Percentiles rank a stretch among this genome's conserved stretches.
These are phyloP conservation scores for Caenorhabditis sp. DNA, from an alignment of 2,888 invertebrate species.

Conservation along the genomic window DNA sequence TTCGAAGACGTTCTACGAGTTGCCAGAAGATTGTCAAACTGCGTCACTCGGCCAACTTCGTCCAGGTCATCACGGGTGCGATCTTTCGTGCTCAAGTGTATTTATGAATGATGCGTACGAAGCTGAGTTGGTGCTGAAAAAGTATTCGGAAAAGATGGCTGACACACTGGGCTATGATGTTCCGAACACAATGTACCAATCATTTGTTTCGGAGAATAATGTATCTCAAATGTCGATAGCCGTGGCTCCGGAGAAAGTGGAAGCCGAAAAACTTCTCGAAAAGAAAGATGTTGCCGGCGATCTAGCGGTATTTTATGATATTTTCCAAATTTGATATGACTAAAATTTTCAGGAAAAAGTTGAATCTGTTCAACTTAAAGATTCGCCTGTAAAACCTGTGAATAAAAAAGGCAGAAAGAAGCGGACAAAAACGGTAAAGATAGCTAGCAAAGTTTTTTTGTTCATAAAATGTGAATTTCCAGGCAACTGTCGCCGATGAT, in stretches of 20 bases:
- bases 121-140: conserved; percentile 8
- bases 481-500: neutral
- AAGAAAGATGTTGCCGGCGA: too few species aligned
- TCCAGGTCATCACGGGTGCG: conserved; percentile 17
- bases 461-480: neutral
- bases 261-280: too few species aligned
- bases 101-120: conserved; percentile 13
- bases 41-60: conserved; percentile 15
- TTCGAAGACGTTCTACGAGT: conserved; percentile 1
- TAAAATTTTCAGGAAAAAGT: neutral
- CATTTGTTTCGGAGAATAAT: conserved; percentile 1
- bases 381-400: too few species aligned
- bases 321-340: too few species aligned
- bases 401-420: neutral
- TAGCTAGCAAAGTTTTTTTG: too few species aligned
- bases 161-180: conserved; percentile 6
- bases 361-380: neutral
- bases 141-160: conserved; percentile 10
- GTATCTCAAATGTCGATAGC: too few species aligned
- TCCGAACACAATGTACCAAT: conserved; percentile 12
- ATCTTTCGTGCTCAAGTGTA: conserved; percentile 9
- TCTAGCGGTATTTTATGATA: too few species aligned
- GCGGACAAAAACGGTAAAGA: neutral
- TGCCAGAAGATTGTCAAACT: conserved; percentile 3
- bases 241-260: neutral